These are phyloP conservation scores for Parnassius glacialis DNA, from an alignment of 2,888 invertebrate species.

Conservation along the genomic window DNA sequence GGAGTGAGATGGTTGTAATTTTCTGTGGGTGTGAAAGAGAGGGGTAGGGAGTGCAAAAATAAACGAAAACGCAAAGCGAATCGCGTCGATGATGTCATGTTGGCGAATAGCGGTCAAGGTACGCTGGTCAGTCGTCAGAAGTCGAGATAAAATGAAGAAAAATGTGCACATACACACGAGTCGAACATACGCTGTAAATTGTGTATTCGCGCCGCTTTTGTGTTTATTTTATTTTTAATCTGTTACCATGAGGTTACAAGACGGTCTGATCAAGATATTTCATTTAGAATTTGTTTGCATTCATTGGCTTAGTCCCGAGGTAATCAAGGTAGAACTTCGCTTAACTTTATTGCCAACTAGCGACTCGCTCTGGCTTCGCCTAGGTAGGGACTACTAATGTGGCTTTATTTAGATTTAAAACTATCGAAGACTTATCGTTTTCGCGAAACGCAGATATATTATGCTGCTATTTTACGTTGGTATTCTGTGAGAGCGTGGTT, in stretches of 20 bases:
- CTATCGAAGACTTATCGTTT: too few species aligned
- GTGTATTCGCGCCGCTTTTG: conserved; percentile 12
- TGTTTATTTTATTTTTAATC: conserved; percentile 18
- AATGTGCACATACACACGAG: conserved; percentile 12
- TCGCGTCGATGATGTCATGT: conserved; percentile 65
- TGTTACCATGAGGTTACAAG: neutral
- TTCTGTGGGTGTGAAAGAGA: conserved; percentile 41
- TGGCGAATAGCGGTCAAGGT: conserved; percentile 74
- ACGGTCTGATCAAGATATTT: conserved; percentile 7
- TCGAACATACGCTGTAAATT: conserved; percentile 19
- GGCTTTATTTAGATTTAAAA: too few species aligned
- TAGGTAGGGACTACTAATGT: too few species aligned
- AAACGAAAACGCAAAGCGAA: conserved; percentile 54
- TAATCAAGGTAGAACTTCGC: too few species aligned
- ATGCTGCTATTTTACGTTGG: too few species aligned
- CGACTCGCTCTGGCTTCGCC: too few species aligned
- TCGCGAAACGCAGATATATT: too few species aligned
- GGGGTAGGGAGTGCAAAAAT: conserved; percentile 51
- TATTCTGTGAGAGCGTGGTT: too few species aligned
- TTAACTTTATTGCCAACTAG: too few species aligned
- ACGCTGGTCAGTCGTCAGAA: conserved; percentile 33
- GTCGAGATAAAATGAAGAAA: conserved; percentile 36
- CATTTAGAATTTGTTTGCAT: too few species aligned
- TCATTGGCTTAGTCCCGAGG: too few species aligned
- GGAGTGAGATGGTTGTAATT: conserved; percentile 34